Evolutionary conservation across 2,888 invertebrate genomes (phyloP), one percentile per base, ranked within the genome.

Genomic region (Acanthococcus lagerstroemiae): DNA sequence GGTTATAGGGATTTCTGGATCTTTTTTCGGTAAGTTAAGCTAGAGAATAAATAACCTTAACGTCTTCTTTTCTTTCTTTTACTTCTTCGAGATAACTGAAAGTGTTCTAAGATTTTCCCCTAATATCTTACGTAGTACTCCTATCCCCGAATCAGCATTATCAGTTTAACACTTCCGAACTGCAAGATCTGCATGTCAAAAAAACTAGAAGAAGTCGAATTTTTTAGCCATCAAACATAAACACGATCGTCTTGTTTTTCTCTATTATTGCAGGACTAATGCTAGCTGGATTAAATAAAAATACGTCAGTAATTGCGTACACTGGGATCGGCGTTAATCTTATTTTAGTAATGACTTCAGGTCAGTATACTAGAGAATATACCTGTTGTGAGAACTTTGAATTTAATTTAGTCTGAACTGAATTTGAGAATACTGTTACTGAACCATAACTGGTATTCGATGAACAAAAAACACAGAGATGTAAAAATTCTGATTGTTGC

Each of bases 1-100:
- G 3, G 45, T 65, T 15, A 56, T 65, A 44, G 67, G 67, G 7
- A 4, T 65, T 6, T 65, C 57, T 21, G 67, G 67, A 25, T 56
- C 65, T 27, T 65, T 65, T 22, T 21, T 67, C 3, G 67, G 67
- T 67, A 9, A 57, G 24, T n/a, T n/a, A 27, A 25, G 7, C 7
- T n/a, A 17, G 6, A 50, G 17, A 17, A 37, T 37, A 37, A n/a
- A n/a, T n/a, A n/a, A n/a, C n/a, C n/a, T n/a, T n/a, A n/a, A n/a
- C n/a, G n/a, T n/a, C n/a, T 37, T 37, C 12, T 37, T 37, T 15
- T 37, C 12, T 37, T 37, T 37, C 7, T 37, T 9, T 37, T 9
- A 15, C 7, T 37, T 9, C 37, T 37, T 37, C 7, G 37, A 15
- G 7, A 37, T 37, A 9, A 37, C 37, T 9, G 12, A 15, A 37